A percentile compares a stretch with the other conserved stretches of the same genome.
Evolutionary conservation across 2,113 vertebrate genomes (phyloP).

Genomic region (Hypomesus transpacificus): DNA sequence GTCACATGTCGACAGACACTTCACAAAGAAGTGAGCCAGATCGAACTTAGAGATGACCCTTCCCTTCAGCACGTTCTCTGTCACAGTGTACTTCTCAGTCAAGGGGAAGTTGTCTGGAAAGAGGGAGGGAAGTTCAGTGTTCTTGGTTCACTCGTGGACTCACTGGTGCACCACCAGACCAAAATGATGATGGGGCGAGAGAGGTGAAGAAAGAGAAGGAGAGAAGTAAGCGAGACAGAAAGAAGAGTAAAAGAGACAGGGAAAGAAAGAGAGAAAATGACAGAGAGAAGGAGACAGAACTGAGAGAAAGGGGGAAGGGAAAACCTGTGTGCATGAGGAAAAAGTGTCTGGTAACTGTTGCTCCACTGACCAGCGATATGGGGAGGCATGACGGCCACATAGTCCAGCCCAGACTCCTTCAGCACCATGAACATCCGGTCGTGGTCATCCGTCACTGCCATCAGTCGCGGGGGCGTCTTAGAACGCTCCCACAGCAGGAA

Average conservation of each 20-base stretch:
- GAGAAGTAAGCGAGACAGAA: not conserved
- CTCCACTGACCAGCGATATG: slow-evolving; percentile 77
- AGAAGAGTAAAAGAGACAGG: not conserved
- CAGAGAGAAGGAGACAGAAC: not conserved
- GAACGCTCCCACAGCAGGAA: slow-evolving; percentile 87
- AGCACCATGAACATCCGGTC: slow-evolving; percentile 82
- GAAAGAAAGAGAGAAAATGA: not conserved
- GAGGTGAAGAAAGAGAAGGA: not conserved
- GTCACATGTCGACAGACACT: slow-evolving; percentile 76
- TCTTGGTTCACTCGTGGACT: not conserved
- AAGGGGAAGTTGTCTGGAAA: slow-evolving; percentile 77
- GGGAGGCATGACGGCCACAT: slow-evolving; percentile 85
- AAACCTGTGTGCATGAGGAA: not conserved
- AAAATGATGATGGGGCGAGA: not conserved
- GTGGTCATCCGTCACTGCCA: slow-evolving; percentile 82
- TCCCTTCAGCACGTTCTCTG: slow-evolving; percentile 69
- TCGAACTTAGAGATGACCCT: slow-evolving; percentile 86
- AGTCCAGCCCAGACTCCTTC: slow-evolving; percentile 80
- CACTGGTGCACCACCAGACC: not conserved
- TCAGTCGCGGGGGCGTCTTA: slow-evolving; percentile 77
- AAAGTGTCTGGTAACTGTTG: not conserved
- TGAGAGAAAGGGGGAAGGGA: not conserved
- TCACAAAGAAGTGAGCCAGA: slow-evolving; percentile 86
- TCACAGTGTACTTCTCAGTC: slow-evolving; percentile 72
- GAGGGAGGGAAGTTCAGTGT: not conserved